Base-by-base conservation (phyloP, 2,113 vertebrate species). In the Brachirus orientalis region DNA sequence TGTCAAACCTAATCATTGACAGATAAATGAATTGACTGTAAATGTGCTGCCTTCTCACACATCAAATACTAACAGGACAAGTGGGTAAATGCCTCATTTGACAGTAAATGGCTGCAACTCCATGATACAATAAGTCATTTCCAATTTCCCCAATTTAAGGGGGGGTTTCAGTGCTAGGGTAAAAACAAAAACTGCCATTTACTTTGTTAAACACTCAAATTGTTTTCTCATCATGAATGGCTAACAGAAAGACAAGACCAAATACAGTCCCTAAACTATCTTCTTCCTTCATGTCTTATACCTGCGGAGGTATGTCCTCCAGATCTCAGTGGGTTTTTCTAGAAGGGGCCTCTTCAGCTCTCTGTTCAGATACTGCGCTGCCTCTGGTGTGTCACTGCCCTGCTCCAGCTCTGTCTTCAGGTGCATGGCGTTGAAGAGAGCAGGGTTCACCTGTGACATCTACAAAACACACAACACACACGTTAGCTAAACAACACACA, bases 251-350 rank as follows among this genome's bases (percentile, higher is more conserved):
- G 57, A 64, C 54, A 59, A 57, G 50, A 50, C 57, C 44, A 45
- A 47, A 72, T 10, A n/a, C n/a, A n/a, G n/a, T n/a, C n/a, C n/a
- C n/a, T n/a, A n/a, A n/a, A n/a, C n/a, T n/a, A n/a, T n/a, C n/a
- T n/a, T n/a, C n/a, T n/a, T n/a, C n/a, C n/a, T n/a, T n/a, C n/a
- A n/a, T n/a, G n/a, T 45, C 56, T 66, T 12, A 13, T 91, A 98
- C 97, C 97, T 95, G 92, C 94, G 96, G 72, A 99, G 93, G 84
- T 99, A 99, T 70, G 95, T 94, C 90, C 93, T 98, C 96, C 98
- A 99, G 12, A 95, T 95, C 89, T 98, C 97, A 0, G 87, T 82
- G 45, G 93, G 90, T 78, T 96, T 97, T 73, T 98, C 97, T 54
- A 91, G 90, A 51, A 91, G 82, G 13, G 95, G 92, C 0, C 94